Conservation (phyloP, 2,888 invertebrate genomes). For the Arctia plantaginis region DNA sequence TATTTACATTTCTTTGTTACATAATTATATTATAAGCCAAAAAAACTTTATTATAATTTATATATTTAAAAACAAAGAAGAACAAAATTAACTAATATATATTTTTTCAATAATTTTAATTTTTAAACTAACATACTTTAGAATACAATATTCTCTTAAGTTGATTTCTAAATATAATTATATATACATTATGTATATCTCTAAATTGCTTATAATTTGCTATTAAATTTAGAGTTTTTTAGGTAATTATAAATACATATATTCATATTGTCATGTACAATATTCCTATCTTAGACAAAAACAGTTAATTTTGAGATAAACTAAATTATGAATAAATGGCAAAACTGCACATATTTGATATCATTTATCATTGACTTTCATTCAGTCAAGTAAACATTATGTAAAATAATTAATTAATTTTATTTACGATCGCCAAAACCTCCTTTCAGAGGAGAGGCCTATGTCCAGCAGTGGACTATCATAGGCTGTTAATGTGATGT, state of each 20-base stretch:
- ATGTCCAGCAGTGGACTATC: too few relatives aligned
- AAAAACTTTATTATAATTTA: neutral
- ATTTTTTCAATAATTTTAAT: neutral
- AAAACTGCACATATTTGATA: too few relatives aligned
- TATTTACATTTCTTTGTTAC: constrained; percentile 49
- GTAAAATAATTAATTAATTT: too few relatives aligned
- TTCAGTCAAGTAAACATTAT: too few relatives aligned
- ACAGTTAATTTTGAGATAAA: neutral
- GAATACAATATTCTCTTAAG: neutral
- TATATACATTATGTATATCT: neutral
- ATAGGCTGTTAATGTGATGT: too few relatives aligned
- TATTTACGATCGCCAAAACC: too few relatives aligned
- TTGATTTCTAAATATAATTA: neutral
- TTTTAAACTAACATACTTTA: neutral
- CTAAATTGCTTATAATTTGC: neutral
- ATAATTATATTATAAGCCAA: neutral
- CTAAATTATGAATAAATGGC: neutral
- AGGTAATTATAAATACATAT: neutral
- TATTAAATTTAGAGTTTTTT: neutral
- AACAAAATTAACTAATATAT: neutral
- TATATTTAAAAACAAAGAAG: neutral
- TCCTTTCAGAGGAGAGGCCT: too few relatives aligned
- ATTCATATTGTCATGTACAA: neutral
- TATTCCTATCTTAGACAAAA: neutral
- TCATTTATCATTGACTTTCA: too few relatives aligned